Evolutionary conservation across 2,888 invertebrate genomes (phyloP).

Genomic region (Metopia argyrocephala): DNA sequence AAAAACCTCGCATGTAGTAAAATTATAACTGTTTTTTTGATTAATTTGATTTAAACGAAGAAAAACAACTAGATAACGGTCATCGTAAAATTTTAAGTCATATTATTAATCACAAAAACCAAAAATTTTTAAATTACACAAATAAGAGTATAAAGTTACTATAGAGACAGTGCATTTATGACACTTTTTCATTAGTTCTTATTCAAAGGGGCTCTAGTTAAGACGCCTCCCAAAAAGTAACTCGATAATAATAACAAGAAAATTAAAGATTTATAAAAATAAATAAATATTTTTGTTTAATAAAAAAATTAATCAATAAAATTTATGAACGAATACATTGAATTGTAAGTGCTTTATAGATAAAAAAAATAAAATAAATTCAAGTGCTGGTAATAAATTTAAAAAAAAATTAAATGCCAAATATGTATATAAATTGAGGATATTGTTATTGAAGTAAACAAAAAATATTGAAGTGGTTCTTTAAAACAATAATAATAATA

Average conservation of each 20-base stretch:
- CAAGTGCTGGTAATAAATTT: constrained; percentile 43
- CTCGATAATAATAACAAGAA: neutral
- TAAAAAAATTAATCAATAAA: neutral
- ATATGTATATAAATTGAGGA: neutral
- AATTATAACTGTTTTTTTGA: constrained; percentile 9
- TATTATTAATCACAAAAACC: neutral
- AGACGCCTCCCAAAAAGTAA: constrained; percentile 32
- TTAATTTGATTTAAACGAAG: constrained; percentile 22
- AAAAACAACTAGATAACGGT: neutral
- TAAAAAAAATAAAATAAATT: neutral
- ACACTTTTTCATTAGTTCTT: constrained; percentile 69
- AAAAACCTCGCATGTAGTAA: neutral
- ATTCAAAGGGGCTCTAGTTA: constrained; percentile 69
- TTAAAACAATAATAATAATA: neutral
- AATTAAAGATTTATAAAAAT: neutral
- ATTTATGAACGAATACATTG: constrained; percentile 66
- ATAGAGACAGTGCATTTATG: constrained; percentile 38
- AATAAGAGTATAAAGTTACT: constrained; percentile 1
- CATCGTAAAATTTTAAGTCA: constrained; percentile 5
- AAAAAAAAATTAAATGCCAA: neutral
- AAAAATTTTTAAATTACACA: too few species aligned
- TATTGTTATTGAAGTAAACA: neutral
- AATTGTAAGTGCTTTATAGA: constrained; percentile 68
- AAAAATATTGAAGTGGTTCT: constrained; percentile 6
- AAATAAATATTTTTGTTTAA: neutral